Base-by-base conservation (phyloP, 35 echinoderm and acorn worm species). In the Chiridota heheva region DNA sequence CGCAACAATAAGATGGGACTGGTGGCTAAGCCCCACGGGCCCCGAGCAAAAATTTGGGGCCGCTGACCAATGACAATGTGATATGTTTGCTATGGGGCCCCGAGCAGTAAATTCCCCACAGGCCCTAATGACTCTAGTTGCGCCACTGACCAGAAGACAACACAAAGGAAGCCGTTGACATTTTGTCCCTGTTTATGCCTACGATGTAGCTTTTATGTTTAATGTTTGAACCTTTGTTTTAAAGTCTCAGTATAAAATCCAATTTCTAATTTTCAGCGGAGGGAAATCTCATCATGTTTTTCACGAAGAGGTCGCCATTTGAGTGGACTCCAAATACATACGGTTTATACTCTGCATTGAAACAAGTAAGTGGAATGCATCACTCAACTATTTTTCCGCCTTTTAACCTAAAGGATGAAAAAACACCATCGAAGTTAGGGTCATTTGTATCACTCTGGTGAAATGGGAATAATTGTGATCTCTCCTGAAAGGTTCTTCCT, bases 281-380 rank as follows among this genome's bases (percentile, higher is more conserved):
- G 31, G 80, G 80, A 28, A 82, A 82, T 65, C 58, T 90, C 31
- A 44, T 82, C 27, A 75, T 90, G 79, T 8, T 90, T 30, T 90
- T 83, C 44, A 90, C 87, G 18, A 62, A 83, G 59, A 42, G 80
- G 29, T 60, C 69, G 2, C 87, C 87, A 5, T 90, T 90, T 80
- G 55, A 73, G 1, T 90, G 78, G 79, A 38, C 80, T 32, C 87
- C 79, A 5, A 66, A 67, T 36, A 83, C 63, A 5, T 83, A 63
- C 33, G 76, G 80, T 2, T 57, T 83, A 49, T 77, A 61, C 72
- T 83, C 69, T 20, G 87, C 87, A 31, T 30, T 74, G 29, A 41
- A 47, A 51, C 70, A 74, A 47, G 70, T 74, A 74, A n/a, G n/a
- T n/a, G 70, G 18, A 6, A 45, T 16, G 33, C 63, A 25, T 66